These are phyloP conservation scores for Junco hyemalis DNA, from an alignment of 2,113 vertebrate genomes.

Conservation along the genomic window DNA sequence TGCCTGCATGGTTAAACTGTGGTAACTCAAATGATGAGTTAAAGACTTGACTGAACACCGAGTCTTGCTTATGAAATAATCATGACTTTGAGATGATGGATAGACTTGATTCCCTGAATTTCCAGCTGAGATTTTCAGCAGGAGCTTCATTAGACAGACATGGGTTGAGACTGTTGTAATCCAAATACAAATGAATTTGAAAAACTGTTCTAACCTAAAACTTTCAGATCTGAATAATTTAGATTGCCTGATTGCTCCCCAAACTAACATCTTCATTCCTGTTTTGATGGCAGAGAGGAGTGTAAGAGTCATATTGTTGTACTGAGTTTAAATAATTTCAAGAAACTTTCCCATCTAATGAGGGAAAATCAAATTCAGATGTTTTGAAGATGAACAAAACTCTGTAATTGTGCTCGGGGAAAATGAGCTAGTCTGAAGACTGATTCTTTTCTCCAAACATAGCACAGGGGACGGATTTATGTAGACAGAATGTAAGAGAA, in stretches of 20 bases:
- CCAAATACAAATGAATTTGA: slow-evolving; percentile 67
- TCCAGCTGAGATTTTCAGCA: slow-evolving; percentile 78
- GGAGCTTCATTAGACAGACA: slow-evolving; percentile 74
- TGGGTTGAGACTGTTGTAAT: slow-evolving; percentile 56
- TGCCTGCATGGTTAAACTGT: slow-evolving; percentile 61
- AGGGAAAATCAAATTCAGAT: slow-evolving; percentile 59
- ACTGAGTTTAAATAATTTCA: slow-evolving; percentile 35
- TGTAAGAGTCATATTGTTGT: slow-evolving; percentile 24
- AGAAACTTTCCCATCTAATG: slow-evolving; percentile 34
- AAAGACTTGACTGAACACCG: slow-evolving; percentile 76
- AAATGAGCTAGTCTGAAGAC: neutral
- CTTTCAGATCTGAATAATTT: slow-evolving; percentile 71
- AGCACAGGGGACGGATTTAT: neutral
- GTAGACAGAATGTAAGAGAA: neutral
- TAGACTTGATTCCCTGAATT: slow-evolving; percentile 70
- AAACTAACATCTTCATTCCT: slow-evolving; percentile 67
- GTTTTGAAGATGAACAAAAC: slow-evolving; percentile 37
- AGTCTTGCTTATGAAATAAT: slow-evolving; percentile 80
- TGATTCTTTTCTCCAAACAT: neutral
- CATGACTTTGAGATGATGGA: slow-evolving; percentile 73
- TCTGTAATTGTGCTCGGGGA: neutral
- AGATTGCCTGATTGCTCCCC: slow-evolving; percentile 52
- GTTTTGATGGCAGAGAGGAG: slow-evolving; percentile 46
- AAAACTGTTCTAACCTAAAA: slow-evolving; percentile 67
- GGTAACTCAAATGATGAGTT: slow-evolving; percentile 69